These are phyloP conservation scores for Leucosticte australis DNA, from an alignment of 2,113 vertebrate species.

Conservation along the genomic window DNA sequence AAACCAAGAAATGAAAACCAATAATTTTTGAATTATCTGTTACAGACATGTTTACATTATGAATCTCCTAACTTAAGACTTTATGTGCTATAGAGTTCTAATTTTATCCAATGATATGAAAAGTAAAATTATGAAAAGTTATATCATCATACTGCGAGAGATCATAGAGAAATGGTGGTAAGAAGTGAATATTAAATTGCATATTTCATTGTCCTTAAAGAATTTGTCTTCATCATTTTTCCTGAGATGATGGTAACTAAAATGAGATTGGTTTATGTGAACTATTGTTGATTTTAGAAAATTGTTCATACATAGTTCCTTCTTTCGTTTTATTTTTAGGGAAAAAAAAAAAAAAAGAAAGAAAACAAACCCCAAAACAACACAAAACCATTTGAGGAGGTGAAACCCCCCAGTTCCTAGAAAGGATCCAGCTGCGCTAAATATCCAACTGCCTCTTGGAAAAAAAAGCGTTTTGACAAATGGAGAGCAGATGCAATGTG, in stretches of 20 bases:
- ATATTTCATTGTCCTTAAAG: not conserved
- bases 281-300: not conserved
- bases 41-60: conserved; percentile 1
- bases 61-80: not conserved
- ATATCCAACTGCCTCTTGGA: not conserved
- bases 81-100: not conserved
- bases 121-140: not conserved
- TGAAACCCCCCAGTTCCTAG: conserved; percentile 18
- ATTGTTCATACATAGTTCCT: not conserved
- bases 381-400: not conserved
- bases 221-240: not conserved
- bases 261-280: not conserved
- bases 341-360: not conserved
- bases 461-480: conserved; percentile 17
- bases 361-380: not conserved
- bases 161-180: not conserved
- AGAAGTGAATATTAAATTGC: not conserved
- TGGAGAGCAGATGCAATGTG: conserved; percentile 11
- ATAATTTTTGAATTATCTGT: conserved; percentile 27
- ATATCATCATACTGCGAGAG: not conserved
- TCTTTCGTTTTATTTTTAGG: not conserved
- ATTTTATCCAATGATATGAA: not conserved
- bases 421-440: conserved; percentile 4
- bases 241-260: not conserved
- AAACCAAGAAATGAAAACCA: conserved; percentile 6